Conservation (phyloP, 2,113 vertebrate species). For the Bos taurus region DNA sequence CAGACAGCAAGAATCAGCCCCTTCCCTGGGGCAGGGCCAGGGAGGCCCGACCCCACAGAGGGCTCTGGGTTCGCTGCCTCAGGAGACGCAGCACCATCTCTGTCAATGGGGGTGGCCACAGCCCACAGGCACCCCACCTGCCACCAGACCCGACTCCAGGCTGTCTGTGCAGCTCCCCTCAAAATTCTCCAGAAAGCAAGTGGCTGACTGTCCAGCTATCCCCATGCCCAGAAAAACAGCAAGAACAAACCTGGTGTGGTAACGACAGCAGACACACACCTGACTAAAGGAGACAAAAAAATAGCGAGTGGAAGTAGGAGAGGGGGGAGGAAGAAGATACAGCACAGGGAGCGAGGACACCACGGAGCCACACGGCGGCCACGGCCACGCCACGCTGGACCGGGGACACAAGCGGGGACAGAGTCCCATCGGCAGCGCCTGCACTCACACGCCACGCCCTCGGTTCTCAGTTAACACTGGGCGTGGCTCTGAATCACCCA, state of each 20-base stretch:
- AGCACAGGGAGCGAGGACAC: not conserved
- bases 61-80: not conserved
- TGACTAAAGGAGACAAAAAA: not conserved
- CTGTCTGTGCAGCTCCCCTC: not conserved
- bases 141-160: not conserved
- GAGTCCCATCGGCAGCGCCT: not conserved
- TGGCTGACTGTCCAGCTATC: no score
- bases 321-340: no score
- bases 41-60: not conserved
- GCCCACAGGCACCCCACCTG: not conserved
- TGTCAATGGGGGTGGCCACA: not conserved
- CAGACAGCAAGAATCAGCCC: not conserved
- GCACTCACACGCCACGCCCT: rapidly evolving
- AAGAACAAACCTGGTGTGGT: not conserved
- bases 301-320: no score
- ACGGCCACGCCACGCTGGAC: not conserved
- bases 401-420: not conserved
- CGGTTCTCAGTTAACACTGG: not conserved
- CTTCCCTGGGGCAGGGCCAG: not conserved
- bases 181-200: not conserved
- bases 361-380: not conserved
- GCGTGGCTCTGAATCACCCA: not conserved
- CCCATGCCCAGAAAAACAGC: not conserved
- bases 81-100: not conserved
- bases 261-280: not conserved